phyloP scores from a whole-genome alignment of 2,888 invertebrate species.

The Thalpophila matura region DNA sequence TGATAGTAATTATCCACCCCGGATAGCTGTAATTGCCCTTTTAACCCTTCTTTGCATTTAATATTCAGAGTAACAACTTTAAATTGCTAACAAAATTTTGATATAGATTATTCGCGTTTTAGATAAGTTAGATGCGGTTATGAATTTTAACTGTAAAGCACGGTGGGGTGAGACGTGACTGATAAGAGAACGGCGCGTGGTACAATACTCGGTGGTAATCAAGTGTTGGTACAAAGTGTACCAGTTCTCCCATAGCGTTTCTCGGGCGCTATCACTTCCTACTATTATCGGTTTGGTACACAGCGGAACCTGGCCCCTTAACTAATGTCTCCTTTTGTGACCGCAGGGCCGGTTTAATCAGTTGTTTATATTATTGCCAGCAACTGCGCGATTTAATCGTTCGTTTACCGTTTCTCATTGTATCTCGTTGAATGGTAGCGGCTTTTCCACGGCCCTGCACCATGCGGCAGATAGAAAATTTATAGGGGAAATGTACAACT shows the following conservation, averaged over 20 bases:
- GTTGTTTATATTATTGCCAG: slow-evolving; percentile 89
- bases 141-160: slow-evolving; percentile 60
- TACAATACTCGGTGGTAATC: slow-evolving; percentile 67
- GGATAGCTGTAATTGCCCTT: slow-evolving; percentile 74
- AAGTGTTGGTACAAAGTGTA: slow-evolving; percentile 73
- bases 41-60: slow-evolving; percentile 77
- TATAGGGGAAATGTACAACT: slow-evolving; percentile 70
- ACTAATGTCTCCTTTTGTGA: slow-evolving; percentile 90
- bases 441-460: slow-evolving; percentile 69
- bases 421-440: slow-evolving; percentile 75
- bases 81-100: slow-evolving; percentile 69
- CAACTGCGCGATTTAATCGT: slow-evolving; percentile 86
- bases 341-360: slow-evolving; percentile 85
- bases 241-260: slow-evolving; percentile 75
- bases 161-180: slow-evolving; percentile 62
- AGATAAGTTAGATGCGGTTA: slow-evolving; percentile 47
- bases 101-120: slow-evolving; percentile 64
- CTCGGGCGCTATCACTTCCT: slow-evolving; percentile 82
- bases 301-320: slow-evolving; percentile 76
- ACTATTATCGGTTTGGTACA: slow-evolving; percentile 84
- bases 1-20: slow-evolving; percentile 71
- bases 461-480: slow-evolving; percentile 74
- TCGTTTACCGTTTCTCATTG: slow-evolving; percentile 87
- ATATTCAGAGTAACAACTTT: slow-evolving; percentile 73
- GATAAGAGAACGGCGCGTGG: slow-evolving; percentile 68